Percentiles rank a stretch among this genome's conserved stretches.
Conservation (phyloP, 1,140 invertebrate species). For the Caenorhabditis brenneri region DNA sequence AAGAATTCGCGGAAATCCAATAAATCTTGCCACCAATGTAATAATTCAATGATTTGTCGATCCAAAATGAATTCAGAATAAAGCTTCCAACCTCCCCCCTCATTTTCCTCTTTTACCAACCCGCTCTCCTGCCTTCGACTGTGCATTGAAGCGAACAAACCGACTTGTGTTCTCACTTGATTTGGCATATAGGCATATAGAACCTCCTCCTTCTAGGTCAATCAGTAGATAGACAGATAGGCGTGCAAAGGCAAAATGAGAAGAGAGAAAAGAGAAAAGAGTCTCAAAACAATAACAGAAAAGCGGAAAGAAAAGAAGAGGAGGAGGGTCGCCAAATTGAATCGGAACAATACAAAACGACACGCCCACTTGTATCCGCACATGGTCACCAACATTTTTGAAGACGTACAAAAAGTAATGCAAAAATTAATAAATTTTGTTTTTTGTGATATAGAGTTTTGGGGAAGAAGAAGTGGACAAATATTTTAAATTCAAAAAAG, state of each 20-base stretch:
- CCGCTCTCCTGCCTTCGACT: neutral
- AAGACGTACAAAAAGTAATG: neutral
- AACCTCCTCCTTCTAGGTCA: neutral
- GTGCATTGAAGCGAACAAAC: constrained; percentile 29
- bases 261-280: neutral
- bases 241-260: neutral
- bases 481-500: too few species aligned
- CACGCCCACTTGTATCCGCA: too few species aligned
- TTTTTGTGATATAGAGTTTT: too few species aligned
- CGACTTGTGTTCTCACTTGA: constrained; percentile 24
- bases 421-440: too few species aligned
- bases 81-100: neutral
- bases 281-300: neutral
- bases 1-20: too few species aligned
- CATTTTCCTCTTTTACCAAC: neutral
- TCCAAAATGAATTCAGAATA: constrained; percentile 10
- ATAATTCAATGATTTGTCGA: neutral
- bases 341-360: neutral
- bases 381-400: neutral
- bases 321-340: neutral
- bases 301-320: neutral
- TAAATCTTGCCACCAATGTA: neutral
- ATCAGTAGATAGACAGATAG: constrained; percentile 17
- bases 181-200: neutral
- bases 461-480: too few species aligned